Conservation (phyloP, 2,113 vertebrate species). For the Spheniscus mendiculus region DNA sequence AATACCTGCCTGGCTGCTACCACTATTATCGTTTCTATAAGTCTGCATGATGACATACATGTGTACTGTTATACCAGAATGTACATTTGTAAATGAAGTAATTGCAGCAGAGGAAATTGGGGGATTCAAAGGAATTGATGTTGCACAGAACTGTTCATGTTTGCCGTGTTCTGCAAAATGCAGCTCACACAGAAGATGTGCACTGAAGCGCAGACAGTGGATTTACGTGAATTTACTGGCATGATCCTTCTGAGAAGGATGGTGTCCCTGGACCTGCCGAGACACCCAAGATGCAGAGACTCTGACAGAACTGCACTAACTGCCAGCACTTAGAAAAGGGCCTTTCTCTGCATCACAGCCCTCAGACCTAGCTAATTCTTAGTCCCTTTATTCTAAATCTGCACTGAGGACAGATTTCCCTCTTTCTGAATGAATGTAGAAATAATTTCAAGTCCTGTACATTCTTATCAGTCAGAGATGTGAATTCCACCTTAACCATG, state of each 20-base stretch:
- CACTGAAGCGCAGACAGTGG: neutral
- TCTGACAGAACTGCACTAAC: neutral
- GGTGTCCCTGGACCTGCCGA: neutral
- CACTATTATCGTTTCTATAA: accelerated
- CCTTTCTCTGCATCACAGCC: neutral
- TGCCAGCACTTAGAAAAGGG: neutral
- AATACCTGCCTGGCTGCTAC: neutral
- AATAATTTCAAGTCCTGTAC: neutral
- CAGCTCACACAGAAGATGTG: accelerated
- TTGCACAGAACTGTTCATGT: neutral
- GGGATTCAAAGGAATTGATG: neutral
- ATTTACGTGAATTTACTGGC: neutral
- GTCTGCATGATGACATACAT: neutral
- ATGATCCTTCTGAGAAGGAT: neutral
- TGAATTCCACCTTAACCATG: neutral
- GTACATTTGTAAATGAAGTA: neutral
- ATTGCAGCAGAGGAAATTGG: neutral
- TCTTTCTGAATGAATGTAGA: neutral
- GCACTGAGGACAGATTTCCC: neutral
- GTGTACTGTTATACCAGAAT: neutral
- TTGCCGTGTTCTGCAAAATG: neutral
- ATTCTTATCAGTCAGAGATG: neutral
- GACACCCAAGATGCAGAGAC: too few species aligned
- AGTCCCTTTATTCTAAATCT: neutral
- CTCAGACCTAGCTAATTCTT: neutral